Conservation (phyloP, 2,113 vertebrate species). For the Barnardius zonarius region DNA sequence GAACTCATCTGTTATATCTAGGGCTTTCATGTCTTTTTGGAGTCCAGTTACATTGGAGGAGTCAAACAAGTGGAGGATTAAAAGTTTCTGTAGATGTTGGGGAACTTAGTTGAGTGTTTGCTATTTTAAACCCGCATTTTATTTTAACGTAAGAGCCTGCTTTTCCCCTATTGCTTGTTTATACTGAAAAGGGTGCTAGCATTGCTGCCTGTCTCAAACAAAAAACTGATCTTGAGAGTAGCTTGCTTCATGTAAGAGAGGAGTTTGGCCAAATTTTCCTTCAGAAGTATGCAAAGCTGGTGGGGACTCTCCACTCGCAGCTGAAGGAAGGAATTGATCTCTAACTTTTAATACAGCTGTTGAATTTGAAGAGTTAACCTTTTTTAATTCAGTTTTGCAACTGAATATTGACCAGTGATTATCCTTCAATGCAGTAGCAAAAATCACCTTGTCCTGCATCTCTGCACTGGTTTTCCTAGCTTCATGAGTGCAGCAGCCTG, state of each 20-base stretch:
- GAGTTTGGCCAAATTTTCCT: not conserved
- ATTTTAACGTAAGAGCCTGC: not conserved
- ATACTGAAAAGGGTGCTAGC: not conserved
- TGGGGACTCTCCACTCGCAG: not conserved
- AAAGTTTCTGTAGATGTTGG: not conserved
- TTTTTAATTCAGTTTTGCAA: not conserved
- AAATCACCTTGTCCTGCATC: not conserved
- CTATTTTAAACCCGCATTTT: not conserved
- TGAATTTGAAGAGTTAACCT: not conserved
- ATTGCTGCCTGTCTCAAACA: not conserved
- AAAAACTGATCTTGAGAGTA: not conserved
- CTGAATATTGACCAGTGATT: not conserved
- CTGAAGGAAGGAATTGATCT: not conserved
- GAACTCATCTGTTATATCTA: not conserved
- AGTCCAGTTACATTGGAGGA: not conserved
- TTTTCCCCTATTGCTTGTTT: not conserved
- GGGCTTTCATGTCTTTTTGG: not conserved
- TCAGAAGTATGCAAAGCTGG: not conserved
- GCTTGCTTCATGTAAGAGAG: not conserved
- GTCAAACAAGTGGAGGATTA: not conserved
- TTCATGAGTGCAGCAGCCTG: not conserved
- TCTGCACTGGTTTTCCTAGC: not conserved
- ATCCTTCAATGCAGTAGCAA: not conserved
- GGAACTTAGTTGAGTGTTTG: not conserved
- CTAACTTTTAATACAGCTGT: not conserved